Evolutionary conservation across 2,113 vertebrate genomes (phyloP).

Genomic region (Thunnus maccoyii): DNA sequence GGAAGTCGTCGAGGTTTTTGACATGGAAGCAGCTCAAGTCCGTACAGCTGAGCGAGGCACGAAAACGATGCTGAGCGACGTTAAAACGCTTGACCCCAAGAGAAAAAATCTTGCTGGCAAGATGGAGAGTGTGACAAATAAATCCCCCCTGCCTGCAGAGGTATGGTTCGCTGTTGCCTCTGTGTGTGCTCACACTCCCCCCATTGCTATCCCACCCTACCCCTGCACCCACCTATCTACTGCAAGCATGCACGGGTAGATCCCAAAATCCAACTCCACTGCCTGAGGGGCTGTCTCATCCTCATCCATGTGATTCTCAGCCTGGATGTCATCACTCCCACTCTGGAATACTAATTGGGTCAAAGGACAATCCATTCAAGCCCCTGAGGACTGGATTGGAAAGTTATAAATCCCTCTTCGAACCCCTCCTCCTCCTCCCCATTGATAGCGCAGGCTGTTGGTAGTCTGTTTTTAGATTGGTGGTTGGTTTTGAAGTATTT

Average conservation of each 20-base stretch:
- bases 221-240: constrained; percentile 18
- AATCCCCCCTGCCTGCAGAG: constrained; percentile 63
- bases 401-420: not conserved
- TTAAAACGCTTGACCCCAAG: not conserved
- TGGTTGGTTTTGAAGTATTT: not conserved
- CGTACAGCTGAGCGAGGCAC: constrained; percentile 7
- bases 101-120: constrained; percentile 15
- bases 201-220: not conserved
- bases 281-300: constrained; percentile 60
- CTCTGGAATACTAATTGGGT: not conserved
- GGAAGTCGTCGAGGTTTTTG: constrained; percentile 50
- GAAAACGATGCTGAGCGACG: constrained; percentile 3
- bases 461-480: constrained; percentile 4
- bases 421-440: not conserved
- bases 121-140: constrained; percentile 41
- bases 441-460: not conserved
- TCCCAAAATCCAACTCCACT: constrained; percentile 63
- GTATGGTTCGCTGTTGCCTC: constrained; percentile 72
- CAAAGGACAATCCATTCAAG: constrained; percentile 26
- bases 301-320: not conserved
- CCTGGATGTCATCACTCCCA: not conserved
- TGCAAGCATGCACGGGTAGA: constrained; percentile 31
- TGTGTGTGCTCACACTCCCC: constrained; percentile 33
- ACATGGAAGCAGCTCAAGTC: constrained; percentile 16
- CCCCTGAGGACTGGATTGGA: constrained; percentile 74